phyloP scores from a whole-genome alignment of 2,797 vertebrate genomes.

The Gymnocypris eckloni region DNA sequence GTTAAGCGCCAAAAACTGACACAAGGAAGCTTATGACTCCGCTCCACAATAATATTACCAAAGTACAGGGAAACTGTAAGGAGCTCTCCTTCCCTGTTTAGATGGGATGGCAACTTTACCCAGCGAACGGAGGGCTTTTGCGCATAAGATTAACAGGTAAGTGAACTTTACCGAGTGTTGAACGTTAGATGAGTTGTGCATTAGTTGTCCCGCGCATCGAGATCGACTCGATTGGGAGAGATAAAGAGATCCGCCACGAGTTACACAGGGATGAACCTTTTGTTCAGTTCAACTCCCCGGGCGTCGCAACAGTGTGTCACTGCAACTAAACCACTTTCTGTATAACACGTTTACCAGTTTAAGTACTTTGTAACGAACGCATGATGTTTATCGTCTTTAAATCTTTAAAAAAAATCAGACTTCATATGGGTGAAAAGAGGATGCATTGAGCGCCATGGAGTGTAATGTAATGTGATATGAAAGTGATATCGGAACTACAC shows the following conservation, averaged over 20 bases:
- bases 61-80: slow-evolving; percentile 44
- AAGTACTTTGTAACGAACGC: neutral
- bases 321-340: neutral
- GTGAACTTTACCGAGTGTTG: neutral
- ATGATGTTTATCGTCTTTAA: neutral
- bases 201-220: neutral
- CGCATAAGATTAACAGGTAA: slow-evolving; percentile 92
- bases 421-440: neutral
- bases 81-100: slow-evolving; percentile 59
- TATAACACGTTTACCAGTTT: neutral
- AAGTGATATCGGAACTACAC: slow-evolving; percentile 7
- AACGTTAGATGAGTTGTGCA: neutral
- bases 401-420: neutral
- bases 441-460: neutral
- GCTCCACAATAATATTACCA: slow-evolving; percentile 46
- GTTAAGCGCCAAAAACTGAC: slow-evolving; percentile 56
- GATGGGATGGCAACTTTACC: slow-evolving; percentile 78
- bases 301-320: slow-evolving; percentile 27
- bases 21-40: slow-evolving; percentile 72
- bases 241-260: slow-evolving; percentile 49
- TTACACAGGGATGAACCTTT: slow-evolving; percentile 43
- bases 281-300: slow-evolving; percentile 43
- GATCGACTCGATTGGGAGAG: neutral
- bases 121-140: slow-evolving; percentile 89
- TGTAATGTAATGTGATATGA: slow-evolving; percentile 27